A percentile compares a stretch with the other conserved stretches of the same genome.
Conservation (phyloP, 64 coral and sea anemone species). For the Orbicella faveolata region DNA sequence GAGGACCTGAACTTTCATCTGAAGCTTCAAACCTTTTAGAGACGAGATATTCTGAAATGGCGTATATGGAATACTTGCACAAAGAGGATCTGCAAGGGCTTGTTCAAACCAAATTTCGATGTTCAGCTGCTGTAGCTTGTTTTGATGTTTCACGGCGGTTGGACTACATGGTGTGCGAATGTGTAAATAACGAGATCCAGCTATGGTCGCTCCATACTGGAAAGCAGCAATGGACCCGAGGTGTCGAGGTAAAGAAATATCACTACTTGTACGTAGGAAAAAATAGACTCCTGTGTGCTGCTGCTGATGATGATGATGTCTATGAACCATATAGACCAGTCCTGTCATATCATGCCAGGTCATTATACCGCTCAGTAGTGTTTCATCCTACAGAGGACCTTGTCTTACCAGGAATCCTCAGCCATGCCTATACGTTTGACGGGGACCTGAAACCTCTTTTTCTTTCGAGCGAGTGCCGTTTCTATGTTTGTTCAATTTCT, state of each 20-base stretch:
- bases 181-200: background rate
- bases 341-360: background rate
- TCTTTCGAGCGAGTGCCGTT: background rate
- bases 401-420: conserved; percentile 13
- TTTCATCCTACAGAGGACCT: conserved; percentile 7
- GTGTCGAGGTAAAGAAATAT: background rate
- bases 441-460: conserved; percentile 15
- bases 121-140: no score
- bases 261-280: no score
- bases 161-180: conserved; percentile 2
- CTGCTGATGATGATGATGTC: no score
- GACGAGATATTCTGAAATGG: no score
- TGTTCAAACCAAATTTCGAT: no score
- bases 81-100: no score
- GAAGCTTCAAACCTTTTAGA: no score
- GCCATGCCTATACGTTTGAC: conserved; percentile 2
- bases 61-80: no score
- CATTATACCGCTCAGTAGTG: background rate
- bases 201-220: background rate
- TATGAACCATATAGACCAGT: no score
- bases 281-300: no score
- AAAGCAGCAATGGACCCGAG: background rate
- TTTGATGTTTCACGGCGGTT: no score
- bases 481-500: no score
- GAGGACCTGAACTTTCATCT: background rate